Percentiles rank a stretch among this genome's conserved stretches.
Conservation (phyloP, 2,888 invertebrate genomes). For the Glaucopsyche alexis region DNA sequence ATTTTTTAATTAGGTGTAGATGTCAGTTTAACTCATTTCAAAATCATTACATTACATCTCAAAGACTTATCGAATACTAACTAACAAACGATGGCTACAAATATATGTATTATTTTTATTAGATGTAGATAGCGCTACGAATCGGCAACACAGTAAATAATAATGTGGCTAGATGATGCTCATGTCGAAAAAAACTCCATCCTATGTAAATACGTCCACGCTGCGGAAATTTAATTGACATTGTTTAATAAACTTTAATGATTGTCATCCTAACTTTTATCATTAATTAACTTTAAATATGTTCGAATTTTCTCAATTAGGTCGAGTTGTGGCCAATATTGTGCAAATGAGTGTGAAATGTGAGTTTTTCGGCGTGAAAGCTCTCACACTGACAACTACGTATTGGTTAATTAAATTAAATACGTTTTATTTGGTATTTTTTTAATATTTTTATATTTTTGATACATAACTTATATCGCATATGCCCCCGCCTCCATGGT, state of each 20-base stretch:
- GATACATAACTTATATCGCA: no score
- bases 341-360: background rate
- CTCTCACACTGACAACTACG: conserved; percentile 1
- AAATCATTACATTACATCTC: no score
- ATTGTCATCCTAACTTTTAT: conserved; percentile 16
- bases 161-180: background rate
- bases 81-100: no score
- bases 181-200: background rate
- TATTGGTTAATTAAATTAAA: background rate
- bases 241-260: conserved; percentile 16
- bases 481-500: no score
- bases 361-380: background rate
- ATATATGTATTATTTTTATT: no score
- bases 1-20: no score
- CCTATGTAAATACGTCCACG: background rate
- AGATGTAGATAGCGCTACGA: no score
- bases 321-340: background rate
- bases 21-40: no score
- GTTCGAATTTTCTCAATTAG: conserved; percentile 19
- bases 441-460: no score
- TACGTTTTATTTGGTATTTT: background rate
- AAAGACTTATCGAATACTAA: no score
- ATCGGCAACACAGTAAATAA: no score
- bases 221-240: conserved; percentile 4
- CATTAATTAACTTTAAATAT: conserved; percentile 20